Evolutionary conservation across 2,888 invertebrate species (phyloP), one percentile per base, ranked within the genome.

Genomic region (Criorhina ranunculi): DNA sequence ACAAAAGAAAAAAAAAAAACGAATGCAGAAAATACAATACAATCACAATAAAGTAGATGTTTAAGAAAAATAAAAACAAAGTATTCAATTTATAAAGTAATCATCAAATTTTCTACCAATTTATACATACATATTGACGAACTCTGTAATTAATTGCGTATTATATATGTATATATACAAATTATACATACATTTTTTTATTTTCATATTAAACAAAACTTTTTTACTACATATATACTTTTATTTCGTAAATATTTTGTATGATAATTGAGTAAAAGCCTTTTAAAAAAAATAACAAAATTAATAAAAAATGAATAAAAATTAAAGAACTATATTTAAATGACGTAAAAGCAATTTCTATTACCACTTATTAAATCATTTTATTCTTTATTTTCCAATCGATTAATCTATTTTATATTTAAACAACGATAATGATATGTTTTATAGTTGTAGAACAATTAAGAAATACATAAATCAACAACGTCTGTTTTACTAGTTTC

Each of bases 41-140:
- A 80, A 75, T 80, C 60, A 75, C 80, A 80, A 80, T 80, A 80
- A 80, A 53, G 53, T 80, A 80, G 79, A 19, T 2, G 37, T 67
- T 66, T 80, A 80, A 75, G 80, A 44, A 44, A 67, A 55, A 70
- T n/a, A n/a, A n/a, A n/a, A n/a, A n/a, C n/a, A n/a, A 80, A 70
- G 64, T 80, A 75, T 46, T 75, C 62, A 75, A 75, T 55, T 75
- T 73, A 62, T 53, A 42, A 44, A 53, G 29, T 51, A 73, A 62
- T 37, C 24, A 72, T 66, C 9, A 72, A 79, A 66, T 80, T 80
- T 80, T 80, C 75, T 80, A 80, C 80, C 75, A 80, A 80, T 75
- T 75, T 80, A 59, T 80, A 80, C 73, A 79, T 66, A 55, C 40
- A 59, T 60, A 75, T 55, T 79, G 59, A 73, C 66, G 73, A 72